Evolutionary conservation across 2,888 invertebrate species (phyloP).

Genomic region (Cantharis lateralis): DNA sequence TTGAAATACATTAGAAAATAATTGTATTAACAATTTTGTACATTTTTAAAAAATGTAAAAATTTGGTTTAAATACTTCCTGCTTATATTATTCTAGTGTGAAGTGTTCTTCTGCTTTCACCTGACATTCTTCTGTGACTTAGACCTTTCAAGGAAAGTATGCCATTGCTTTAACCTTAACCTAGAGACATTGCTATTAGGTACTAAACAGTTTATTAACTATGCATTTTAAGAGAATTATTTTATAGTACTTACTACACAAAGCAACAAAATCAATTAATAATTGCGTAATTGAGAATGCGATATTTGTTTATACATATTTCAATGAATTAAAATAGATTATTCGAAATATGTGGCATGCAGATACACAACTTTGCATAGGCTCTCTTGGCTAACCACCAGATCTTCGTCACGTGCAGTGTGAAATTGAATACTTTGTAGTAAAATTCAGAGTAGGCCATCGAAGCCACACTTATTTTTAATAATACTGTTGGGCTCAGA

Average conservation of each 20-base stretch:
- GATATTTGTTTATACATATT: background rate
- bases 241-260: background rate
- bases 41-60: background rate
- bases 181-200: conserved; percentile 37
- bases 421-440: background rate
- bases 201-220: background rate
- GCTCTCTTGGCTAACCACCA: background rate
- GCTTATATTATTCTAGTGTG: conserved; percentile 32
- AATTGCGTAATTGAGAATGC: background rate
- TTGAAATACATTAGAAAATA: background rate
- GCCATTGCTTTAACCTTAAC: conserved; percentile 56
- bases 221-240: background rate
- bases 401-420: background rate
- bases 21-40: background rate
- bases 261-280: background rate
- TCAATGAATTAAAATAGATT: background rate
- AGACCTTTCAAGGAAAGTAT: conserved; percentile 57
- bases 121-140: conserved; percentile 52
- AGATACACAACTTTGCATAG: background rate
- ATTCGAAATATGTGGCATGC: background rate
- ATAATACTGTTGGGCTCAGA: background rate
- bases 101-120: conserved; percentile 49
- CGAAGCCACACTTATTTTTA: background rate
- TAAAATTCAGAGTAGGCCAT: background rate
- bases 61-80: conserved; percentile 10